Conservation (phyloP, 2,113 vertebrate genomes). For the Xyrauchen texanus region DNA sequence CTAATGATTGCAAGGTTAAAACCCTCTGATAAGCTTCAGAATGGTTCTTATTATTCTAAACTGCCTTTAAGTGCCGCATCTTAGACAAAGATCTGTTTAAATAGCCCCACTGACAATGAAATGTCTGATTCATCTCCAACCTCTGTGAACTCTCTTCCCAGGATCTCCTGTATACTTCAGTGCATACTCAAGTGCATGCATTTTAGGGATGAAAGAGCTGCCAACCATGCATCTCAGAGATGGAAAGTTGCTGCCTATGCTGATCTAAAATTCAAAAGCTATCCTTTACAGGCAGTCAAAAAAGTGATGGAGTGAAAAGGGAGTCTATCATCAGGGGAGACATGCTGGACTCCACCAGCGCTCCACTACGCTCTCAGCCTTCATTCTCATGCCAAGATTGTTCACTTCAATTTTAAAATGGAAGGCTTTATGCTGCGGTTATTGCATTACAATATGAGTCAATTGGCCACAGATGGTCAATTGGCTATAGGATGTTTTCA, state of each 20-base stretch:
- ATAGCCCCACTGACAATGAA: conserved; percentile 41
- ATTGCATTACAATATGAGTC: conserved; percentile 9
- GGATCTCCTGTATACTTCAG: conserved; percentile 47
- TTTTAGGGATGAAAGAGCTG: conserved; percentile 56
- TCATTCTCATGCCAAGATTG: conserved; percentile 37
- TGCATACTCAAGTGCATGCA: conserved; percentile 48
- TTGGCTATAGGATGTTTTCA: conserved; percentile 17
- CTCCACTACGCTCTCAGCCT: conserved; percentile 20
- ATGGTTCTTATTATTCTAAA: conserved; percentile 28
- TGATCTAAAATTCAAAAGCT: conserved; percentile 58
- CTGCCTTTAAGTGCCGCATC: conserved; percentile 30
- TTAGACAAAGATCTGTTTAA: conserved; percentile 37
- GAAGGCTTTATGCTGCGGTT: conserved; percentile 3
- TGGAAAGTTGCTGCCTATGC: conserved; percentile 47
- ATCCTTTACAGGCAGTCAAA: conserved; percentile 51
- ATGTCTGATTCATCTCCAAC: conserved; percentile 39
- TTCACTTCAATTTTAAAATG: conserved; percentile 19
- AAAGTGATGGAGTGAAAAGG: conserved; percentile 50
- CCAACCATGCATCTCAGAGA: conserved; percentile 46
- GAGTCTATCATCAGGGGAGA: conserved; percentile 53
- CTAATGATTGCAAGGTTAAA: neutral
- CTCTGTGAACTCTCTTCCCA: conserved; percentile 25
- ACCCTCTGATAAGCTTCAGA: conserved; percentile 4
- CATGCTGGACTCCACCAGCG: conserved; percentile 39
- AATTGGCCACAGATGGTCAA: conserved; percentile 16